Conservation (phyloP, 2,113 vertebrate genomes). For the Psilopogon haemacephalus region DNA sequence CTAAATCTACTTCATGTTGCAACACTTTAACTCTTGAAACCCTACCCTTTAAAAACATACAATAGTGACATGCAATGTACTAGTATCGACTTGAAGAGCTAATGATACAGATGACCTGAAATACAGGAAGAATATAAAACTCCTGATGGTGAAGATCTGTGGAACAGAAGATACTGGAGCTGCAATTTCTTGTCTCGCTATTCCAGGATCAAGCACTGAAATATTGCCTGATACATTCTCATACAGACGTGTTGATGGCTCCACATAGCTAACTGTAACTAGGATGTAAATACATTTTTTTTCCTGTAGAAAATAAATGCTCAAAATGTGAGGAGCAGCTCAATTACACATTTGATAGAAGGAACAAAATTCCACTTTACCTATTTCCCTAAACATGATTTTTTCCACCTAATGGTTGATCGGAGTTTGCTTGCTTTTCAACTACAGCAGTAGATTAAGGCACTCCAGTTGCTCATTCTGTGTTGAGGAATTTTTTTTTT, state of each 20-base stretch:
- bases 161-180: background rate
- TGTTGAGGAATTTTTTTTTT: background rate
- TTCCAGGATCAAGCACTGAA: background rate
- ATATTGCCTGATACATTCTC: background rate
- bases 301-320: background rate
- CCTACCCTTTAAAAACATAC: background rate
- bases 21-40: background rate
- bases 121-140: background rate
- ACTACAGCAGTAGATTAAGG: background rate
- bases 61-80: fast-evolving
- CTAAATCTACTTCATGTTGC: background rate
- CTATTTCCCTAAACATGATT: background rate
- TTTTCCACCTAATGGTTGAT: background rate
- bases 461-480: background rate
- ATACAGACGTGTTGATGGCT: background rate
- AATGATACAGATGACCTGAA: fast-evolving
- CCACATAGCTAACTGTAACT: background rate
- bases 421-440: background rate
- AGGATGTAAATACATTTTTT: background rate
- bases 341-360: background rate
- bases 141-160: background rate
- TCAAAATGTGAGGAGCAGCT: background rate
- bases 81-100: background rate
- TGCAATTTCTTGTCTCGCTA: background rate
- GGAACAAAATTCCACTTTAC: background rate